These are phyloP conservation scores for Dendronephthya gigantea DNA, from an alignment of 64 coral and sea anemone genomes.

Conservation along the genomic window DNA sequence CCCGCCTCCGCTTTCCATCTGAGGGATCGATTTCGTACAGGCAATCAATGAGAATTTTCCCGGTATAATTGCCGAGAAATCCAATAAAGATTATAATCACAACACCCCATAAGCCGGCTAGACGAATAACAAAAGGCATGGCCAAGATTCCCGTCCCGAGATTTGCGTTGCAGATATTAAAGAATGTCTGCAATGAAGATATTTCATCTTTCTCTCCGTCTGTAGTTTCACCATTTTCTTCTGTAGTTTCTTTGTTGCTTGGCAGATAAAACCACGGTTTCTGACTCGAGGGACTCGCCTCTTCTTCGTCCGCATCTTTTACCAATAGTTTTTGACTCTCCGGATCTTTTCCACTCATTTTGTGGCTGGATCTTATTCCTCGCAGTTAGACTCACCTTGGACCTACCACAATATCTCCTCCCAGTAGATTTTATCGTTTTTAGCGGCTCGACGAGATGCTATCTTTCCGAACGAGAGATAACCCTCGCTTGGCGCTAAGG, in stretches of 20 bases:
- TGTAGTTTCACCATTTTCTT: neutral
- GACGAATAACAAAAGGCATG: conserved; percentile 47
- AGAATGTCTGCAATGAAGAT: conserved; percentile 42
- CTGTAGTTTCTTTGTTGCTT: conserved; percentile 12
- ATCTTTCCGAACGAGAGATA: neutral
- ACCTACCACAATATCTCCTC: neutral
- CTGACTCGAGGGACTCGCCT: neutral
- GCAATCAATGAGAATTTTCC: conserved; percentile 46
- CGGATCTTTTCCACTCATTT: neutral
- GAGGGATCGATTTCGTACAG: conserved; percentile 33
- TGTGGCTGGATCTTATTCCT: neutral
- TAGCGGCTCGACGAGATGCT: neutral
- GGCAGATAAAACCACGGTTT: conserved; percentile 54
- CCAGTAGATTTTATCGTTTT: neutral
- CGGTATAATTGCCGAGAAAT: conserved; percentile 42
- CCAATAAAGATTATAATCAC: conserved; percentile 41
- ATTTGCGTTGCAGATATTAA: conserved; percentile 55
- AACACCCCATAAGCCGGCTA: conserved; percentile 50
- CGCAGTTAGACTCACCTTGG: no score
- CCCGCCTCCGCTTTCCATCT: conserved; percentile 24
- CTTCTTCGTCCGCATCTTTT: neutral
- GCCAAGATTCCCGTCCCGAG: conserved; percentile 47
- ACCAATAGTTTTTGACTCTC: neutral
- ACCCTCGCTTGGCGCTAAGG: neutral
- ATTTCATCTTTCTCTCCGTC: conserved; percentile 39